Evolutionary conservation across 2,888 invertebrate species (phyloP).

Genomic region (Volucella inflata): DNA sequence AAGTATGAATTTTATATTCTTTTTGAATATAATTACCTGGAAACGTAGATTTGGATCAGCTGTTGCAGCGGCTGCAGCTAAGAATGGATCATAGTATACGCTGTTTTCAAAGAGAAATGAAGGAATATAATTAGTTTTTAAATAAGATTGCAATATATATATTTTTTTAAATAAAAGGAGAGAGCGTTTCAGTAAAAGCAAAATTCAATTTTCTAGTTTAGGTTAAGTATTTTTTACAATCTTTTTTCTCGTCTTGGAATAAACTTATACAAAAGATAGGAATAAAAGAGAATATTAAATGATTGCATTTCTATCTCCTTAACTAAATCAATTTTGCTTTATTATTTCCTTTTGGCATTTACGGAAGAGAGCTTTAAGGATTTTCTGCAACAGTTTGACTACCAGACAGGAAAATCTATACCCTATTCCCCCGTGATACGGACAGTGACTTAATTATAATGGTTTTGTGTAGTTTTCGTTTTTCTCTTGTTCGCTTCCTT

Average conservation of each 20-base stretch:
- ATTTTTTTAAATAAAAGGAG: slow-evolving; percentile 15
- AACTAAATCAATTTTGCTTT: slow-evolving; percentile 9
- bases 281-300: slow-evolving; percentile 38
- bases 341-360: slow-evolving; percentile 5
- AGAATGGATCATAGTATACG: slow-evolving; percentile 98
- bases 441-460: too few species aligned
- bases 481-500: too few species aligned
- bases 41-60: slow-evolving; percentile 95
- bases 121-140: slow-evolving; percentile 46
- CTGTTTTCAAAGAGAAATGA: slow-evolving; percentile 83
- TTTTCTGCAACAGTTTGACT: not conserved
- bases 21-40: slow-evolving; percentile 87
- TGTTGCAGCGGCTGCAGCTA: slow-evolving; percentile 92
- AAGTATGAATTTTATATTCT: slow-evolving; percentile 52
- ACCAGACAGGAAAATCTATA: not conserved
- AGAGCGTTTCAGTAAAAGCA: slow-evolving; percentile 63
- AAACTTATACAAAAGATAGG: slow-evolving; percentile 20
- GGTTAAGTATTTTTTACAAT: slow-evolving; percentile 9
- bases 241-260: slow-evolving; percentile 4
- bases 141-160: not conserved
- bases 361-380: slow-evolving; percentile 2
- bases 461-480: too few species aligned
- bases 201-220: slow-evolving; percentile 67
- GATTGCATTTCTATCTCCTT: slow-evolving; percentile 71
- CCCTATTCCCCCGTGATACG: not conserved